A percentile compares a stretch with the other conserved stretches of the same genome.
Conservation (phyloP, 1,140 invertebrate genomes). For the Aphelenchoides avenae region DNA sequence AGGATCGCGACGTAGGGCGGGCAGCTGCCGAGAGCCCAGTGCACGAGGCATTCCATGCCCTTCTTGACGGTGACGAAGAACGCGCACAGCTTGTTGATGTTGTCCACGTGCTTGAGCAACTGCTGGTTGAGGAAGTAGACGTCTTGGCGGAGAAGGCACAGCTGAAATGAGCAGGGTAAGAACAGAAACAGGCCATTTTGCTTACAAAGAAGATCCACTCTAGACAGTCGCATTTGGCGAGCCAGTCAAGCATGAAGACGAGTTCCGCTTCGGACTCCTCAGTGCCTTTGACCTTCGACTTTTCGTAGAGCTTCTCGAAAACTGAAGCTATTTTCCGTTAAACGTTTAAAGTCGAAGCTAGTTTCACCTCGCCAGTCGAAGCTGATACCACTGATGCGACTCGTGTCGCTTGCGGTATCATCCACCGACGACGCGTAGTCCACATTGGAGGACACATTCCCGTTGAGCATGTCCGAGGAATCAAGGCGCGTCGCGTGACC, state of each 20-base stretch:
- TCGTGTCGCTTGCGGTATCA: conserved; percentile 3
- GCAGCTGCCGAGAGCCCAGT: no score
- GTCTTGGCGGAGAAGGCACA: conserved; percentile 35
- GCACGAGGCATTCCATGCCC: no score
- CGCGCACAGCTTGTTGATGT: no score
- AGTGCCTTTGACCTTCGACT: conserved; percentile 32
- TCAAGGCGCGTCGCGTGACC: background rate
- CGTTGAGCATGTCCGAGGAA: conserved; percentile 9
- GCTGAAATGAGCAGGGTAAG: no score
- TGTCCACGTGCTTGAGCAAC: no score
- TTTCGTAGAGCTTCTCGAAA: conserved; percentile 43
- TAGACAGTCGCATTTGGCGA: conserved; percentile 33
- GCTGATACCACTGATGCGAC: background rate
- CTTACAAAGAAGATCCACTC: conserved; percentile 47
- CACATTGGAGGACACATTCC: conserved; percentile 16
- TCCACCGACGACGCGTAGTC: conserved; percentile 20
- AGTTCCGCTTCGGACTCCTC: conserved; percentile 37
- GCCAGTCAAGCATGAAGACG: conserved; percentile 17
- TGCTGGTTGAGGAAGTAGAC: conserved; percentile 20
- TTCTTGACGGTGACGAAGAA: no score
- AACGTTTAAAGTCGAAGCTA: background rate
- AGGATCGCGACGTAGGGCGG: no score
- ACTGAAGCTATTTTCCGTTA: conserved; percentile 36
- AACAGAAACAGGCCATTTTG: no score
- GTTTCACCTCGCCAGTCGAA: conserved; percentile 4